Percentiles rank a stretch among this genome's conserved stretches.
These are phyloP conservation scores for Miniopterus natalensis DNA, from an alignment of 2,113 vertebrate species.

Conservation along the genomic window DNA sequence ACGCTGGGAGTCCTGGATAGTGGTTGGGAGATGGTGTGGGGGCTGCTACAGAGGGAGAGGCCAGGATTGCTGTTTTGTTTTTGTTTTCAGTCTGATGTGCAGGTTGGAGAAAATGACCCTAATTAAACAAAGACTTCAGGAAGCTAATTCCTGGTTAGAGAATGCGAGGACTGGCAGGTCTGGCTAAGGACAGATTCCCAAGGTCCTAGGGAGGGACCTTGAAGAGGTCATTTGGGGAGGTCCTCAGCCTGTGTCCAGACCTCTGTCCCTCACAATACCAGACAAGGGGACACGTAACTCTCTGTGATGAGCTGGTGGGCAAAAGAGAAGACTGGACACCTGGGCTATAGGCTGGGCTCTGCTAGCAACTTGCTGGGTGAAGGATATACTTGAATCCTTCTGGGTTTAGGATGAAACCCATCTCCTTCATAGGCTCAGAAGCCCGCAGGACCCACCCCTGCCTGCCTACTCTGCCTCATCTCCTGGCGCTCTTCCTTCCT, in stretches of 20 bases:
- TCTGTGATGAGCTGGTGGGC: background rate
- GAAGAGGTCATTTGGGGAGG: background rate
- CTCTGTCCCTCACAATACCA: background rate
- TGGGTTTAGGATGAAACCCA: background rate
- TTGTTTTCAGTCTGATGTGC: background rate
- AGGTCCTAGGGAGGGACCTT: background rate
- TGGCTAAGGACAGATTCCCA: background rate
- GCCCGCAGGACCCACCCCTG: background rate
- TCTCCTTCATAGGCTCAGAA: too few species aligned
- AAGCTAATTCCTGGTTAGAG: constrained; percentile 1
- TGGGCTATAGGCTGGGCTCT: background rate
- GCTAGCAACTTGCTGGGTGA: background rate
- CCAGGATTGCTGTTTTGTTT: constrained; percentile 55
- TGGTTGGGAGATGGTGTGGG: background rate
- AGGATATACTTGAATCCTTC: background rate
- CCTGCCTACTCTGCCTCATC: background rate
- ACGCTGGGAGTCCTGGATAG: background rate
- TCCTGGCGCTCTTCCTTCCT: background rate
- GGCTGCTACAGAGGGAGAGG: background rate
- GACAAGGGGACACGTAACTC: background rate
- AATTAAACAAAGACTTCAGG: constrained; percentile 38
- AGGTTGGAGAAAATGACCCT: constrained; percentile 63
- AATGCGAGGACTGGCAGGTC: background rate
- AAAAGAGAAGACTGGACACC: background rate
- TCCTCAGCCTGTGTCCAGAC: background rate